Base-by-base conservation (phyloP, 2,888 invertebrate genomes). In the Aspidiotus rigidus region DNA sequence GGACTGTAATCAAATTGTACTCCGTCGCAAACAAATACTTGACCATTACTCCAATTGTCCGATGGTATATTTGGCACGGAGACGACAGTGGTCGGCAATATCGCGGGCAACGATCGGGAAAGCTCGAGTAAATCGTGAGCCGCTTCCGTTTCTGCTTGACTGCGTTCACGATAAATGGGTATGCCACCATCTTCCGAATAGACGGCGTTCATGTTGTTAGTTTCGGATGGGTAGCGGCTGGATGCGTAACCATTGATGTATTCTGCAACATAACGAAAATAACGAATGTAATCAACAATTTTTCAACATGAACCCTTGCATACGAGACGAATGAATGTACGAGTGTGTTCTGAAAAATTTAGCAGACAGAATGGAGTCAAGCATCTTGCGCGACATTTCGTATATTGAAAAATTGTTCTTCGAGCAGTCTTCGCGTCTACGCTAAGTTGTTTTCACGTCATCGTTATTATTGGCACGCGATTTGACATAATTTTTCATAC, bases 101-200 rank as follows among this genome's bases (percentile, higher is more conserved):
- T 79, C 69, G 89, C 80, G 11, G 73, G 90, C 88, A 69, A 90
- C 88, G 73, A 91, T 89, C 66, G 91, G 89, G 73, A 92, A 89
- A 93, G 82, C 78, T 93, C 93, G 71, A 93, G 83, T 74, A 93
- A 92, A 15, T 93, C 92, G 77, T 90, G 91, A 0, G 93, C 93
- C 44, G 91, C 92, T 80, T 92, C 91, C 10, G 90, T 92, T 79
- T 93, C 93, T 76, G 90, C 92, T 40, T 88, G 85, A 69, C 75
- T 79, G 74, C 77, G 77, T 71, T 79, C 79, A 74, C 73, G 73
- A 40, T 74, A 73, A 60, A 74, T 72, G 13, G 72, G 71, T 9
- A 71, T 70, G 49, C 61, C 69, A 10, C 70, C 71, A 40, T 69
- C 70, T 40, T 72, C 72, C 42, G 71, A 63, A 60, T 67, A 67